A percentile compares a stretch with the other conserved stretches of the same genome.
phyloP scores from a whole-genome alignment of 53 echinoderm and acorn worm species.

The Henricia sp. region DNA sequence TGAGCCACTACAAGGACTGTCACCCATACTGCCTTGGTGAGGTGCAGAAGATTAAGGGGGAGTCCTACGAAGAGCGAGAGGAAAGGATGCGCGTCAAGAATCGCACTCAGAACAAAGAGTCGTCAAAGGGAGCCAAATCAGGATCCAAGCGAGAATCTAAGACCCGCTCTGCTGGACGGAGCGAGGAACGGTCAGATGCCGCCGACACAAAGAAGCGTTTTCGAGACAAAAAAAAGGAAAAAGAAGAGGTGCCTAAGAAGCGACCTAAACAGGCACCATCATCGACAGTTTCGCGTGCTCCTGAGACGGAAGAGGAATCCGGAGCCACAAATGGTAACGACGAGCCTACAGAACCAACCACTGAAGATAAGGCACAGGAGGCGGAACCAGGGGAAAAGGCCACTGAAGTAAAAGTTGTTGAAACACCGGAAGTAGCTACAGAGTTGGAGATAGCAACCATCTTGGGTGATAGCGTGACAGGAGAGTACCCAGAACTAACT shows the following conservation, averaged over 20 bases:
- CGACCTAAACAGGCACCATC: background rate
- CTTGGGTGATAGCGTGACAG: background rate
- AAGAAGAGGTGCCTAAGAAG: conserved; percentile 14
- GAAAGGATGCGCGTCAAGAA: background rate
- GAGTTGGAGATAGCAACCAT: conserved; percentile 1
- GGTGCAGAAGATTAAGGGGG: background rate
- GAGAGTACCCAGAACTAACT: background rate
- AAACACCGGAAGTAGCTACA: background rate
- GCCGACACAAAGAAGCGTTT: conserved; percentile 10
- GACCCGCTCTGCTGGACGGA: conserved; percentile 16
- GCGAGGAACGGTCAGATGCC: background rate
- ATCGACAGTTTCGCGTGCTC: conserved; percentile 16
- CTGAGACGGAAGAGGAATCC: background rate
- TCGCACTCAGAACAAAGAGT: background rate
- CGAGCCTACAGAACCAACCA: background rate
- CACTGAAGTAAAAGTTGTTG: background rate
- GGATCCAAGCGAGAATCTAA: background rate
- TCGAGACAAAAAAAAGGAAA: background rate
- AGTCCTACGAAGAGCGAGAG: conserved; percentile 1
- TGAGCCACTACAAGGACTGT: conserved; percentile 11
- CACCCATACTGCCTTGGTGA: conserved; percentile 3
- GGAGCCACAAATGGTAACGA: background rate
- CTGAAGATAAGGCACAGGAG: background rate
- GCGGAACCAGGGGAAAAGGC: background rate
- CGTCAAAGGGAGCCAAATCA: background rate